These are phyloP conservation scores for Lutraria rhynchaena DNA, from an alignment of 1,140 invertebrate genomes.

Conservation along the genomic window DNA sequence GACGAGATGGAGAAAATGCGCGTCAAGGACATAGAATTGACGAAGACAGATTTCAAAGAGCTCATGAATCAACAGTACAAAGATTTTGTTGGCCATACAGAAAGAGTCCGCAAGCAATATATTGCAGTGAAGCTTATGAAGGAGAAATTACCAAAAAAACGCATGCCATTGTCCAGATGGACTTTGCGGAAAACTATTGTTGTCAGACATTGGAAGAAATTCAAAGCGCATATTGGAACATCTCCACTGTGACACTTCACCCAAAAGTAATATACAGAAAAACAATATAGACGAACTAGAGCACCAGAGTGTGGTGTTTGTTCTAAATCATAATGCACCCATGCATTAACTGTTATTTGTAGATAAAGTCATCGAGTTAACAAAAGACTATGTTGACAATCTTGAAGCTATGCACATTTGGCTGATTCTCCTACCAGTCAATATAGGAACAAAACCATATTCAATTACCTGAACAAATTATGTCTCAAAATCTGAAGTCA, in stretches of 20 bases:
- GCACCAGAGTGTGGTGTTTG: conserved; percentile 8
- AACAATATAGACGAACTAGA: not conserved
- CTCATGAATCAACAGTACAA: not conserved
- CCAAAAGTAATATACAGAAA: conserved; percentile 7
- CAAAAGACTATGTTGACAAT: not conserved
- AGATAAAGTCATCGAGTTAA: not conserved
- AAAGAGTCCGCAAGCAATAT: conserved; percentile 38
- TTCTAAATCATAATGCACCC: conserved; percentile 11
- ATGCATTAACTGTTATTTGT: conserved; percentile 11
- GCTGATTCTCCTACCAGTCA: conserved; percentile 30
- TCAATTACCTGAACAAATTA: not conserved
- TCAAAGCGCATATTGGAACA: conserved; percentile 30
- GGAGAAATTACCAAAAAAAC: conserved; percentile 14
- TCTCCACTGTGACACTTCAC: not conserved
- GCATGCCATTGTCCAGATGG: conserved; percentile 38
- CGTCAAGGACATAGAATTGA: not conserved
- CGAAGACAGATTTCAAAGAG: conserved; percentile 3
- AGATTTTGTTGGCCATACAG: conserved; percentile 16
- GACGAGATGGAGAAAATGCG: conserved; percentile 25
- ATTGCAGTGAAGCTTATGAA: conserved; percentile 6
- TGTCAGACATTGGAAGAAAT: conserved; percentile 41
- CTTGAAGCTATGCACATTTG: conserved; percentile 12
- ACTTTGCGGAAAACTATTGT: conserved; percentile 36
- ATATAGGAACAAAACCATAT: conserved; percentile 28
- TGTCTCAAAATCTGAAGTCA: not conserved